These are phyloP conservation scores for Anguilla anguilla DNA, from an alignment of 2,797 vertebrate genomes.

Conservation along the genomic window DNA sequence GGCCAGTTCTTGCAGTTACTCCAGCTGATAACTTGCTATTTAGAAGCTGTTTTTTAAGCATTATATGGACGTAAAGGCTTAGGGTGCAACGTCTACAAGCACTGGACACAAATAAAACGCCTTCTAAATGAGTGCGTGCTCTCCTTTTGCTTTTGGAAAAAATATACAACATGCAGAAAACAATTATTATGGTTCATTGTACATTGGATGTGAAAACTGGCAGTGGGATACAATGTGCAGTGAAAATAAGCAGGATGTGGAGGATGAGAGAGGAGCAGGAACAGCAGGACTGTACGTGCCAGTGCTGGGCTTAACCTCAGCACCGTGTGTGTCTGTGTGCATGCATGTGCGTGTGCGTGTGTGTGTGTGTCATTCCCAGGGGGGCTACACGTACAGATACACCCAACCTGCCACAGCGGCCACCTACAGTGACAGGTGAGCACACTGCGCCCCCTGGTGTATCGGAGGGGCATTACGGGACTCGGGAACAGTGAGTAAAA, in stretches of 20 bases:
- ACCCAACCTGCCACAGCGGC: constrained; percentile 89
- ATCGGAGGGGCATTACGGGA: background rate
- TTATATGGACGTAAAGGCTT: background rate
- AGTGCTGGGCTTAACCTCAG: background rate
- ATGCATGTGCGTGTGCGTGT: too few species aligned
- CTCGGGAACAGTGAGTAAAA: background rate
- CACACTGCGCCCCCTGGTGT: constrained; percentile 11
- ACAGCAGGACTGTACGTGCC: background rate
- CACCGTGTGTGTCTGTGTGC: too few species aligned
- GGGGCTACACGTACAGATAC: constrained; percentile 94
- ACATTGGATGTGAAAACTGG: background rate
- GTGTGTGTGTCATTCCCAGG: constrained; percentile 69
- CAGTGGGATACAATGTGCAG: background rate
- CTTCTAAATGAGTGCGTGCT: too few species aligned
- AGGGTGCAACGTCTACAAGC: too few species aligned
- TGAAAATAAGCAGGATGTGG: too few species aligned
- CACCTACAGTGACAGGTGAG: constrained; percentile 90
- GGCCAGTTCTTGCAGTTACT: background rate
- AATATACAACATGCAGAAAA: background rate
- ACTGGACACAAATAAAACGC: too few species aligned
- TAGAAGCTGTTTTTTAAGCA: background rate
- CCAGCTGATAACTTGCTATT: background rate
- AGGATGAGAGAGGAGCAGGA: background rate
- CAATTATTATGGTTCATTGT: background rate
- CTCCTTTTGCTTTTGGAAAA: background rate